Base-by-base conservation (phyloP, 2,113 vertebrate species). In the Dinomys branickii region DNA sequence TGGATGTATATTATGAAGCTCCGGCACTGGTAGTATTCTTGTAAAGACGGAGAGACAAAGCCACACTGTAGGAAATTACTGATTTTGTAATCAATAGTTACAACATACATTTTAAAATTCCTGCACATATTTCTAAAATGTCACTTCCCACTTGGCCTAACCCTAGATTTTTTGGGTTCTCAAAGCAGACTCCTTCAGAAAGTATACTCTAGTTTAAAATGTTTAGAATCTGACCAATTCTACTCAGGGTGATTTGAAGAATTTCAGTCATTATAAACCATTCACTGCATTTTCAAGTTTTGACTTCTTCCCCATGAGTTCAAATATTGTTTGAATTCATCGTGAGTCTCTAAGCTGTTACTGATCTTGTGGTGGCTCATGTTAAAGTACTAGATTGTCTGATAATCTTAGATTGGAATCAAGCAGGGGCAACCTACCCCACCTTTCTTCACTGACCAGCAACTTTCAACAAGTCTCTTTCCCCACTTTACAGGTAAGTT, bases 331-430 rank as follows among this genome's bases (percentile, higher is more conserved):
- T 96, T 87, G 28, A 91, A 83, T 84, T 95, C 89, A 93, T 78
- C 26, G 5, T 73, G 71, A 83, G 47, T 30, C 83, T 75, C 38
- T 85, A 1, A 83, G 59, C 71, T 90, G 16, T 78, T 86, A 33
- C 58, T 94, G 9, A 90, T 84, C 35, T 94, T 93, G 54, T 41
- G 58, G 93, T 91, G 50, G 61, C 3, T 77, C 77, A 33, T 97
- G 90, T 93, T 82, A 92, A 59, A 75, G 28, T 71, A 10, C 47
- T 44, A 56, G 24, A 20, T 95, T 77, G n/a, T 85, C 80, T 85
- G 75, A 50, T 59, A 30, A 71, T 59, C 35, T 94, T 93, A 50
- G 33, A 19, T 19, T 17, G 59, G 52, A 41, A 67, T 81, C 3
- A 50, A 73, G 59, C 50, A 87, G 24, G 50, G 24, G 41, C 56